Percentiles rank a stretch among this genome's conserved stretches.
Conservation (phyloP, 2,113 vertebrate genomes). For the Felis chaus region DNA sequence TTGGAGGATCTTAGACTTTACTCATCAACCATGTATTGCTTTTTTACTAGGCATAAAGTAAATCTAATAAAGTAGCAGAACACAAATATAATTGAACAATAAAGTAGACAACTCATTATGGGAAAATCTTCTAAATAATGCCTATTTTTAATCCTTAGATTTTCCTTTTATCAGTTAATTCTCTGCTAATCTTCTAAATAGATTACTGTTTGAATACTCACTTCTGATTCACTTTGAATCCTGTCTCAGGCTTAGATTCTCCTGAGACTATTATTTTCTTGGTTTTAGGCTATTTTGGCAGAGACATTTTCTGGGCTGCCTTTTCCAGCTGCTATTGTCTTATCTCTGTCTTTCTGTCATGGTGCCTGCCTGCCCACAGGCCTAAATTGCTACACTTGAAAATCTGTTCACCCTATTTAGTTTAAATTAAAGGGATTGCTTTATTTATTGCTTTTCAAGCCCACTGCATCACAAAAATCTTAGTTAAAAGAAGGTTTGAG, state of each 20-base stretch:
- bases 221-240: neutral
- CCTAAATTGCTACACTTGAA: neutral
- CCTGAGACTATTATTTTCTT: neutral
- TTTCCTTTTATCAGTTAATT: conserved; percentile 8
- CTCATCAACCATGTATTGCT: neutral
- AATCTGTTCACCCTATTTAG: conserved; percentile 14
- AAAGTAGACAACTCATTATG: neutral
- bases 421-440: conserved; percentile 33
- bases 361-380: neutral
- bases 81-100: neutral
- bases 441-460: neutral
- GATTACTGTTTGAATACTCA: neutral
- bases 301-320: neutral
- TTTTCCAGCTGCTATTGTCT: neutral
- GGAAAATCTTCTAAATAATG: conserved; percentile 6
- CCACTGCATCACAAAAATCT: neutral
- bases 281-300: neutral
- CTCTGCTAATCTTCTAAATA: neutral
- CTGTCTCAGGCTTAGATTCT: neutral
- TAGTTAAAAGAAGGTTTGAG: neutral
- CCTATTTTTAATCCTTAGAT: neutral
- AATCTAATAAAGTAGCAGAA: neutral
- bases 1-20: neutral
- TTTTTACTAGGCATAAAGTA: neutral
- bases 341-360: neutral